These are phyloP conservation scores for Cyclura pinguis DNA, from an alignment of 2,797 vertebrate genomes.

Conservation along the genomic window DNA sequence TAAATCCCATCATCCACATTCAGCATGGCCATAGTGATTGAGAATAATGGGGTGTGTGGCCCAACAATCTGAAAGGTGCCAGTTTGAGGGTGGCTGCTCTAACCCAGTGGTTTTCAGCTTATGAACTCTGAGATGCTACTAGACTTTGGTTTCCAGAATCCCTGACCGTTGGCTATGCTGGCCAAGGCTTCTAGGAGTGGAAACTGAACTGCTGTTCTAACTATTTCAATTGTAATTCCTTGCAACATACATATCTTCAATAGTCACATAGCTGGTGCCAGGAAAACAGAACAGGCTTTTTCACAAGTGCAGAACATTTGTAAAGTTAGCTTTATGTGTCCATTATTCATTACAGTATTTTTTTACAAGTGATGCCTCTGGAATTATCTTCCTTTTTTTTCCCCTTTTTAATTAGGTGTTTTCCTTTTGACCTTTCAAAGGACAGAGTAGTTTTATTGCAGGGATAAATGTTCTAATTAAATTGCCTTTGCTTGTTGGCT, in stretches of 20 bases:
- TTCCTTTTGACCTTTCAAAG: slow-evolving; percentile 52
- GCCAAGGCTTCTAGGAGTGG: too few relatives aligned
- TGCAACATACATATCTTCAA: neutral
- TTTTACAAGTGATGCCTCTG: slow-evolving; percentile 6
- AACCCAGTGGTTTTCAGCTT: too few relatives aligned
- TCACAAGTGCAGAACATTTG: neutral
- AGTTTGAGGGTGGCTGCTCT: neutral
- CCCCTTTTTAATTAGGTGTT: neutral
- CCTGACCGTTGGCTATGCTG: neutral
- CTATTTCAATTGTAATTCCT: neutral
- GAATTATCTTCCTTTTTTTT: neutral
- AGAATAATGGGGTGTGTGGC: too few relatives aligned
- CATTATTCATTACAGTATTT: slow-evolving; percentile 4
- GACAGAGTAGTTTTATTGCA: slow-evolving; percentile 45
- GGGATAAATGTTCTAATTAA: slow-evolving; percentile 55
- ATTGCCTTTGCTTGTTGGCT: slow-evolving; percentile 17
- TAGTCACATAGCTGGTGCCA: neutral
- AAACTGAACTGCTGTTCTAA: neutral
- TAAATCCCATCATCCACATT: too few relatives aligned
- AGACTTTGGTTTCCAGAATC: too few relatives aligned
- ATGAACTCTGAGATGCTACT: too few relatives aligned
- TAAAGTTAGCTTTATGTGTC: neutral
- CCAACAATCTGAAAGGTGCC: neutral
- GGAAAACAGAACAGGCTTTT: neutral
- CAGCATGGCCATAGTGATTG: too few relatives aligned